Base-by-base conservation (phyloP, 2,888 invertebrate genomes). In the Ashinkailepas kermadecensis region DNA sequence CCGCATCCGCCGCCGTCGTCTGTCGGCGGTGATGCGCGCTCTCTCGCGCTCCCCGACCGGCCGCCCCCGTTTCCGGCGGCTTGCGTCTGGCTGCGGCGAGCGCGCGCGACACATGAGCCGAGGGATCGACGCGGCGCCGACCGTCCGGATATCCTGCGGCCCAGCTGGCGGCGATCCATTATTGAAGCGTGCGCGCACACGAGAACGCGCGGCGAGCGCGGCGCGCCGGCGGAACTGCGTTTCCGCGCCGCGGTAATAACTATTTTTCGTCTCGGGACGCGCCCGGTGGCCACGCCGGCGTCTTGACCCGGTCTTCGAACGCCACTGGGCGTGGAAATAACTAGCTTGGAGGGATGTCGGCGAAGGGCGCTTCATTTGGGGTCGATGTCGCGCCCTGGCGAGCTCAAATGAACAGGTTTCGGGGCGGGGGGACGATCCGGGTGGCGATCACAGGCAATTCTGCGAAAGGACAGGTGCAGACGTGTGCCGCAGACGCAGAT, bases 131-230 rank as follows among this genome's bases (percentile, higher is more conserved):
- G 21, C 18, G 18, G 23, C 65, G 23, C 65, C 23, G n/a, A 6
- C 23, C 0, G n/a, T 65, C 65, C 65, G 65, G 65, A 65, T 65
- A 65, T 65, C 65, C 65, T 65, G 65, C 23, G 23, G 65, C 65
- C 65, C 65, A 65, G 65, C 65, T 65, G 65, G n/a, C 23, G 65
- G 18, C 65, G 65, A 65, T 65, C 65, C 65, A 65, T 65, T 65
- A 65, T 65, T 65, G n/a, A 65, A n/a, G 65, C 65, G 65, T 62
- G 65, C 65, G 23, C 10, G 65, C 65, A 8, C 8, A n/a, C 39
- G 2, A 39, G 39, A 39, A 39, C 39, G 39, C 39, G 2, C 4
- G 39, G 39, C 39, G 39, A 39, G 39, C 39, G 39, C 39, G 39
- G 39, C 39, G 39, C 39, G 39, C 39, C 39, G 65, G 65, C 65